Base-by-base conservation (phyloP, 2,797 vertebrate genomes). In the Caiman crocodilus region DNA sequence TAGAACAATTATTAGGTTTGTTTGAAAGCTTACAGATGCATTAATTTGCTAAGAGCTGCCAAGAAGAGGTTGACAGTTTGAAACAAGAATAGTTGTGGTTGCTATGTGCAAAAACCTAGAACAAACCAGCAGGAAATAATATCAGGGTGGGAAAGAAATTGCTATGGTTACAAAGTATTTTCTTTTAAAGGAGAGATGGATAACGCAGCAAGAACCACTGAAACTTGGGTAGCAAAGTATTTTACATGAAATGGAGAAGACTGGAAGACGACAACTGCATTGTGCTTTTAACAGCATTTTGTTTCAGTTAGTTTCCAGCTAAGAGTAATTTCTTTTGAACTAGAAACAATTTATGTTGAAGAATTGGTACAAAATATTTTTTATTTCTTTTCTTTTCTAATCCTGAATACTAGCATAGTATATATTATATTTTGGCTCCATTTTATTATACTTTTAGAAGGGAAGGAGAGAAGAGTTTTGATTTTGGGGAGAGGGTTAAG, bases 71-170 rank as follows among this genome's bases (percentile, higher is more conserved):
- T 92, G 95, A 93, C 30, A 85, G 79, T 96, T 94, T 94, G 89
- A 89, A 90, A 87, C 85, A 92, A 86, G 90, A 60, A 88, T 90
- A 93, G 91, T 67, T 97, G 87, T 93, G 86, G 94, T 97, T 97
- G 96, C 94, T 97, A 94, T 88, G 93, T 95, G 83, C 85, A 94
- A 93, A 96, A 96, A 91, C 85, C 94, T 89, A 82, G 96, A 97
- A 97, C 92, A 96, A 97, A 82, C 80, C 89, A 98, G 92, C 1
- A 17, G 94, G 96, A 97, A 97, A 96, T 97, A 95, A 97, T 97
- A 94, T 90, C 90, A 95, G 93, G 86, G 92, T 97, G 95, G 95
- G 92, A 97, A 97, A 94, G 83, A 94, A 94, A 97, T 96, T 97
- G 90, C 94, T 95, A 96, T 96, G 96, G 96, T 97, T 96, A 97